Evolutionary conservation across 2,888 invertebrate genomes (phyloP).

Genomic region (Pteria penguin): DNA sequence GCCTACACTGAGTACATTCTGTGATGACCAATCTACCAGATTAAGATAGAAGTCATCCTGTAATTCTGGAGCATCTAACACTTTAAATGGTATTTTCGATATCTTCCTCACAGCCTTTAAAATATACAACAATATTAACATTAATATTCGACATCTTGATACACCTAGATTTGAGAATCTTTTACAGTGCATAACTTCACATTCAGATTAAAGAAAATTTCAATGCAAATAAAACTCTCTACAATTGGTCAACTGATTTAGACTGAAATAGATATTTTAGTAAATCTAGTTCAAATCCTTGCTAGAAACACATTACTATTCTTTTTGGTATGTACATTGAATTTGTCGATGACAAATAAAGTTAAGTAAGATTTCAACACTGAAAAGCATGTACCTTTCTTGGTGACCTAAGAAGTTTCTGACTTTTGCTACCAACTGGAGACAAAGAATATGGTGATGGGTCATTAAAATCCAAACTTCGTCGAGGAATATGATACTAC

Average conservation of each 20-base stretch:
- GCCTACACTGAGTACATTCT: conserved; percentile 98
- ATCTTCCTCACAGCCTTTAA: conserved; percentile 94
- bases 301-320: too few relatives aligned
- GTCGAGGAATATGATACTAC: conserved; percentile 76
- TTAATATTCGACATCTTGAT: too few relatives aligned
- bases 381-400: conserved; percentile 86
- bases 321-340: too few relatives aligned
- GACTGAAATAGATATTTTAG: too few relatives aligned
- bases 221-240: too few relatives aligned
- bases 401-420: conserved; percentile 95
- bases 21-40: conserved; percentile 99
- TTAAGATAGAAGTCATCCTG: conserved; percentile 99
- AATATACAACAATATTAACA: too few relatives aligned
- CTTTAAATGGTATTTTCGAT: conserved; percentile 98
- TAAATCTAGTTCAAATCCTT: too few relatives aligned
- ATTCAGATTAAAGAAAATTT: too few relatives aligned
- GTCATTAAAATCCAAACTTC: conserved; percentile 74
- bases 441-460: conserved; percentile 94
- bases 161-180: too few relatives aligned
- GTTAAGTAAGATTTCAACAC: background rate
- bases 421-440: conserved; percentile 96
- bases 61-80: conserved; percentile 96
- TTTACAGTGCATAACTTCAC: too few relatives aligned
- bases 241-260: too few relatives aligned
- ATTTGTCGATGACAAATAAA: background rate